Base-by-base conservation (phyloP, 37 sponge, comb jelly and placozoan species). In the Cladorhizidae sp. region DNA sequence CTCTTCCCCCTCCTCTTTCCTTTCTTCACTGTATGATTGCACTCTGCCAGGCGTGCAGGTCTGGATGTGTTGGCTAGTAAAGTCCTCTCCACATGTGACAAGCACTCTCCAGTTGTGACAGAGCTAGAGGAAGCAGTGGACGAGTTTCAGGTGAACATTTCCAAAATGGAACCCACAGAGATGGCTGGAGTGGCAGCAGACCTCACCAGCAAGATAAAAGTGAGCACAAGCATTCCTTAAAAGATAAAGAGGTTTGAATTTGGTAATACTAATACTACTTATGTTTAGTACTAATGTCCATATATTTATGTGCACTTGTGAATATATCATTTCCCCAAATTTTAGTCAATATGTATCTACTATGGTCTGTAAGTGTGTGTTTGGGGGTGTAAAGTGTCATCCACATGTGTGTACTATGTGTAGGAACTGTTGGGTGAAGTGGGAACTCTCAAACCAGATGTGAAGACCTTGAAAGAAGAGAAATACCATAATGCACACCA, bases 391-490 rank as follows among this genome's bases (percentile, higher is more conserved):
- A n/a, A n/a, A n/a, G n/a, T n/a, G n/a, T n/a, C n/a, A n/a, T n/a
- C n/a, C n/a, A n/a, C n/a, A n/a, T n/a, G n/a, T n/a, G n/a, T n/a
- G n/a, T n/a, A n/a, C n/a, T n/a, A n/a, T n/a, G n/a, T 79, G 18
- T 25, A 74, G 83, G 37, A 42, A 0, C 40, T 73, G 65, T 35
- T 73, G 37, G 37, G 54, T 18, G 28, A 49, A 23, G 56, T 85
- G 51, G 31, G 52, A 57, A 64, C 58, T 18, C 63, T 79, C 22
- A 18, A 32, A 26, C 25, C 54, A 21, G 80, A 49, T 21, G 75
- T 84, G 64, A 26, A 78, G 73, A 35, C 78, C 20, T 63, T 85
- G 40, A 73, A 62, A 40, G 65, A 85, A 33, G 86, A 56, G 20
- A 29, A 72, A 1, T 72, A 85, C 39, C 73, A 70, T 26, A 51